Base-by-base conservation (phyloP, 2,888 invertebrate species). In the Hartigia nigra region DNA sequence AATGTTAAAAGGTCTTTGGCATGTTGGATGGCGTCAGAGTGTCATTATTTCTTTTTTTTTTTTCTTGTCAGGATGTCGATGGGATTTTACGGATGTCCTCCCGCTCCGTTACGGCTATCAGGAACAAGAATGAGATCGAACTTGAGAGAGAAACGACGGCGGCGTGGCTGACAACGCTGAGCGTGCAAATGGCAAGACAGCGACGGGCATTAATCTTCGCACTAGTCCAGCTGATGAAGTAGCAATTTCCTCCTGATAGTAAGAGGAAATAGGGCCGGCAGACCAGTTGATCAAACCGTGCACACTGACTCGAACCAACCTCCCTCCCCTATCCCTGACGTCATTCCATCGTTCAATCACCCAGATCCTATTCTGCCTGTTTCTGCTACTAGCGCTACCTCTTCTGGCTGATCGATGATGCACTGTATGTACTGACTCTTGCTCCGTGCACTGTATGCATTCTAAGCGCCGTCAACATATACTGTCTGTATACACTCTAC, bases 171-270 rank as follows among this genome's bases (percentile, higher is more conserved):
- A 55, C 55, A 55, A 55, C 55, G 55, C 55, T 55, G 37, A 55
- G 39, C 32, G 31, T 76, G 55, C 55, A 84, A 85, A 84, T 85
- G 85, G 85, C 85, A 85, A 84, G 85, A 81, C 81, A 84, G 85
- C 84, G 86, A 84, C 85, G 82, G 86, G 82, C 86, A 86, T 86
- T 86, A 86, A 86, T 86, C 86, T 85, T 85, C 86, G 81, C 86
- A 77, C 86, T 86, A 85, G 72, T 83, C 85, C 86, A 86, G 84
- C 89, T 89, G 90, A 89, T 90, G 90, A 90, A 89, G 89, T 89
- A 88, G 89, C 90, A 89, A 90, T 90, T 90, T 90, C 90, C 90
- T 88, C 88, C 83, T 86, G 88, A 89, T 90, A 87, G 88, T 86
- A 86, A 87, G 86, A 87, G 90, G 90, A 89, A 90, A 90, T 89